A percentile compares a stretch with the other conserved stretches of the same genome.
Conservation (phyloP, 2,888 invertebrate genomes). For the Hypomecis atomaria region DNA sequence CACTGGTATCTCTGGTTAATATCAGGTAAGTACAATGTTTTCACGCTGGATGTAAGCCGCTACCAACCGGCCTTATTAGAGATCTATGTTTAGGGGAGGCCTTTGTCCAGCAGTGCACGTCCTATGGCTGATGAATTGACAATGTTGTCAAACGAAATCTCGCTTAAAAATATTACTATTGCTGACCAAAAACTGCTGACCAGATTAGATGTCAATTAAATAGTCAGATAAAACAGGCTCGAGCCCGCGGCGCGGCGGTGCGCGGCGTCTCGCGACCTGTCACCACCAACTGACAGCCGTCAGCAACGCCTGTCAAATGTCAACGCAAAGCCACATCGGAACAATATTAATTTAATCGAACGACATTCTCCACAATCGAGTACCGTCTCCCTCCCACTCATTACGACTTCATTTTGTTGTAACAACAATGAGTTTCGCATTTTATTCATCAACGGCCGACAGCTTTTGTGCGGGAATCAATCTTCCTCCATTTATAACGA, state of each 20-base stretch:
- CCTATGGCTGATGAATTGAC: too few relatives aligned
- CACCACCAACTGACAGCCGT: constrained; percentile 53
- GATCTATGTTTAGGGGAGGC: too few relatives aligned
- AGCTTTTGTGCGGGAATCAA: constrained; percentile 79
- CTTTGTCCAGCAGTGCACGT: too few relatives aligned
- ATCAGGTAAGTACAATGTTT: too few relatives aligned
- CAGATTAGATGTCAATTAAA: too few relatives aligned
- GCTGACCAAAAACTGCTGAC: too few relatives aligned
- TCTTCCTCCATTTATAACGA: constrained; percentile 75
- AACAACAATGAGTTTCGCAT: constrained; percentile 74
- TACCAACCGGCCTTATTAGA: too few relatives aligned
- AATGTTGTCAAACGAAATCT: too few relatives aligned
- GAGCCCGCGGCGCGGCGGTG: constrained; percentile 31
- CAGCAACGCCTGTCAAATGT: constrained; percentile 80
- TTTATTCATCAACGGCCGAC: constrained; percentile 74
- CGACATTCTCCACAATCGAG: constrained; percentile 67
- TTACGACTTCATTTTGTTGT: constrained; percentile 82
- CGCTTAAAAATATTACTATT: too few relatives aligned
- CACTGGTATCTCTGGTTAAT: too few relatives aligned
- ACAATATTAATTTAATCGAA: constrained; percentile 80
- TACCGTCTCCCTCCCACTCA: constrained; percentile 62
- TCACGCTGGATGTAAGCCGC: too few relatives aligned
- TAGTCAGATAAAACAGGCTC: too few relatives aligned
- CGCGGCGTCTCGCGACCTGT: constrained; percentile 25
- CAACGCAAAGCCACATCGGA: constrained; percentile 73